Evolutionary conservation across 2,888 invertebrate species (phyloP).

Genomic region (Acleris laterana): DNA sequence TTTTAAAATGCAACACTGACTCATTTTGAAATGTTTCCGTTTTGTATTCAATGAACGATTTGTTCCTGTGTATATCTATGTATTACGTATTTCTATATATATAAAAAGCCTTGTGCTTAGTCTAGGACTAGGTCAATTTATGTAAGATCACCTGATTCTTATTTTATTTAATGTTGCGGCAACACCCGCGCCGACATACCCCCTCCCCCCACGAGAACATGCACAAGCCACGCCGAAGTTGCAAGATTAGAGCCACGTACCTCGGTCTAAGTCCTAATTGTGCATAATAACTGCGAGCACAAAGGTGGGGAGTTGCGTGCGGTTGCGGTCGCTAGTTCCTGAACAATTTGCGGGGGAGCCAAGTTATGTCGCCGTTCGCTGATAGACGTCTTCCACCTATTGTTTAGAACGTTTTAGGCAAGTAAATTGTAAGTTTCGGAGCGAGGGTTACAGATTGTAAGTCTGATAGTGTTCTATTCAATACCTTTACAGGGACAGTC

Average conservation of each 20-base stretch:
- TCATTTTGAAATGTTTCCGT: too few species aligned
- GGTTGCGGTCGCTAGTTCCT: conserved; percentile 62
- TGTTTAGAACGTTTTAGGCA: conserved; percentile 26
- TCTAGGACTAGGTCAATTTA: too few species aligned
- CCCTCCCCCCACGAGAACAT: conserved; percentile 21
- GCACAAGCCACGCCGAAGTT: conserved; percentile 54
- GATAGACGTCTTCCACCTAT: conserved; percentile 42
- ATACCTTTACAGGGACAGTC: too few species aligned
- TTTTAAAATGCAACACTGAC: too few species aligned
- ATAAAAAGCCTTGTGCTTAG: too few species aligned
- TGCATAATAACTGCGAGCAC: conserved; percentile 71
- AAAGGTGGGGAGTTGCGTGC: conserved; percentile 61
- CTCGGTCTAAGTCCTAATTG: conserved; percentile 74
- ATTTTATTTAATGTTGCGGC: too few species aligned
- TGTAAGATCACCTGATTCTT: too few species aligned
- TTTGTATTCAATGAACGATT: too few species aligned
- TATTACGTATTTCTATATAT: too few species aligned
- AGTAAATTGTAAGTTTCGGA: conserved; percentile 1
- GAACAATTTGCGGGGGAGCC: conserved; percentile 71
- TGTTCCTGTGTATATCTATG: too few species aligned
- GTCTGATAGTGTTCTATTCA: too few species aligned
- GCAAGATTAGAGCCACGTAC: conserved; percentile 68
- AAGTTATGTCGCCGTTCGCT: conserved; percentile 59
- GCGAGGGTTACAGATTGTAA: not conserved
- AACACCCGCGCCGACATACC: not conserved